Evolutionary conservation across 2,797 vertebrate species (phyloP), one percentile per base, ranked within the genome.

Genomic region (Ctenochaetus hawaiiensis): DNA sequence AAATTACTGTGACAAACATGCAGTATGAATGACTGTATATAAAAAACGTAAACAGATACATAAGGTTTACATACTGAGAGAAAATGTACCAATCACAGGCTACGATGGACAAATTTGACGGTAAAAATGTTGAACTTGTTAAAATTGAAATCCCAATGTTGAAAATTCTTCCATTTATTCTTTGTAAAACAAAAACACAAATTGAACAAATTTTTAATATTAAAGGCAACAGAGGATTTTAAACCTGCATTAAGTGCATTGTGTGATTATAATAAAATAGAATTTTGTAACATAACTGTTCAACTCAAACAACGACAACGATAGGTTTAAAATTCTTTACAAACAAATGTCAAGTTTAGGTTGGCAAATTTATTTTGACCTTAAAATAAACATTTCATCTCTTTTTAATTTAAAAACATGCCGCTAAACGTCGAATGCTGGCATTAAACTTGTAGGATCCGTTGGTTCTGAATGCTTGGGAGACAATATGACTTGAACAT

Each of bases 41-140:
- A 87, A 83, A 89, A 90, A 92, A 87, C 67, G 85, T 91, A 90
- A 92, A 94, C 90, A 92, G 75, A 90, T 89, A 91, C 81, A 89
- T 77, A 88, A 41, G 70, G 84, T 85, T 92, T 89, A 91, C 75
- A 92, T 84, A 75, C 69, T 86, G 86, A 85, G 80, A 83, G 61
- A 54, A 79, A 57, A 91, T 91, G 90, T 92, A 94, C 88, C 92
- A 92, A 87, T 82, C 80, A 78, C 57, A 80, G 75, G 64, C 54
- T 71, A 81, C 75, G 41, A 77, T 73, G 79, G 77, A 87, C 65
- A 84, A 14, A 77, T 72, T 80, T 16, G 44, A 81, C 73, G 14
- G 51, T 47, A 61, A 80, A 76, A 82, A 69, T 51, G 13, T 59
- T 65, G 13, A 80, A 68, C 61, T 79, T 58, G 62, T 87, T 64